Base-by-base conservation (phyloP, 1,140 invertebrate genomes). In the Lepidurus packardi region DNA sequence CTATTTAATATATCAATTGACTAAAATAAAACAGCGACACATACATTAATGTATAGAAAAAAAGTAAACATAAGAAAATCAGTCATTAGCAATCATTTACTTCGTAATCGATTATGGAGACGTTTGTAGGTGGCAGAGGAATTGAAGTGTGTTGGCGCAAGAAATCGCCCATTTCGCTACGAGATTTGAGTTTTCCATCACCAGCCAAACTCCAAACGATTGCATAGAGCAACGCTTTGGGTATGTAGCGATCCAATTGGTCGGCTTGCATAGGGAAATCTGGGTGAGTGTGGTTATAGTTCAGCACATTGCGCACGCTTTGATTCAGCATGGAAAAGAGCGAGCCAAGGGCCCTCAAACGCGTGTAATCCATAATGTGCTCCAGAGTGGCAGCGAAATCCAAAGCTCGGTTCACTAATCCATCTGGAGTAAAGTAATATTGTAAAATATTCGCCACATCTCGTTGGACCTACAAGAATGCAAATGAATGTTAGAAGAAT, bases 291-390 rank as follows among this genome's bases (percentile, higher is more conserved):
- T 94, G 90, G 86, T 99, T 99, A 84, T 99, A 78, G 43, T 78
- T 78, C n/a, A 78, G 73, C 8, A 75, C 45, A 80, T 84, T 90
- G 87, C 92, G 88, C 9, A 93, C 92, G 8, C 92, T 90, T 84
- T 99, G 95, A 85, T 99, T 99, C 1, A 99, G 85, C 96, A 99
- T 98, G 0, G 97, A 98, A 84, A 99, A 99, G 7, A 99, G 87
- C 0, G 97, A 97, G 65, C 93, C 95, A 0, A 99, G 86, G 8
- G 98, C 97, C 74, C 98, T 87, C 79, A 99, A 88, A 41, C 95
- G 88, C 0, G 98, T 99, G 83, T 98, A 98, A 85, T 99, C 97
- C 98, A 99, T 99, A 73, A 99, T 96, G 84, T 99, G 98, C 82
- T 99, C 98, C 82, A 80, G 10, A 44, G 90, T 90, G 82, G 91